phyloP scores from a whole-genome alignment of 2,888 invertebrate species.

The Acronicta aceris region DNA sequence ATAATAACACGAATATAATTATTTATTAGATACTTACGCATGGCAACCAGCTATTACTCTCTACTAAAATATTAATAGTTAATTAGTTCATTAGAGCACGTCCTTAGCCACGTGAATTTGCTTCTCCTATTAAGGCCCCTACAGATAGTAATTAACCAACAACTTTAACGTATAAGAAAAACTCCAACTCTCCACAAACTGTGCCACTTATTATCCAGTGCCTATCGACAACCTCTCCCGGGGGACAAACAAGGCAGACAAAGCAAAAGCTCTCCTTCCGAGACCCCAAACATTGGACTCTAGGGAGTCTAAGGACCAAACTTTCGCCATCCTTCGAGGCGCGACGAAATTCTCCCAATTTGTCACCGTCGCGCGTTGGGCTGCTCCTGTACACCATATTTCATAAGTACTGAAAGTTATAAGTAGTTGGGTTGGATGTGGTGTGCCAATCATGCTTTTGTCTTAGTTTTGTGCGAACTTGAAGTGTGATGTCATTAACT shows the following conservation, averaged over 20 bases:
- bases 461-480: neutral
- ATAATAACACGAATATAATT: neutral
- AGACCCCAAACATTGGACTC: slow-evolving; percentile 29
- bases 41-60: neutral
- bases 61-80: neutral
- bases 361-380: slow-evolving; percentile 43
- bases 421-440: slow-evolving; percentile 22
- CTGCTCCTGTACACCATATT: slow-evolving; percentile 29
- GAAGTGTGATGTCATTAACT: neutral
- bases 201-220: slow-evolving; percentile 25
- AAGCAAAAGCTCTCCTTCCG: slow-evolving; percentile 25
- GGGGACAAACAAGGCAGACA: slow-evolving; percentile 18
- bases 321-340: slow-evolving; percentile 34
- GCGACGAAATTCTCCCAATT: slow-evolving; percentile 40
- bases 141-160: slow-evolving; percentile 18
- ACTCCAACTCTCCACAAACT: slow-evolving; percentile 15
- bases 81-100: neutral
- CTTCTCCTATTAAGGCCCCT: neutral
- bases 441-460: slow-evolving; percentile 31
- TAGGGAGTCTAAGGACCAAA: slow-evolving; percentile 24
- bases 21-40: neutral
- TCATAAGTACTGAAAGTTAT: slow-evolving; percentile 39
- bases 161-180: slow-evolving; percentile 22
- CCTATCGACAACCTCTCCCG: slow-evolving; percentile 26
- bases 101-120: neutral